Conservation (phyloP, 2,888 invertebrate genomes). For the Spialia ferax region DNA sequence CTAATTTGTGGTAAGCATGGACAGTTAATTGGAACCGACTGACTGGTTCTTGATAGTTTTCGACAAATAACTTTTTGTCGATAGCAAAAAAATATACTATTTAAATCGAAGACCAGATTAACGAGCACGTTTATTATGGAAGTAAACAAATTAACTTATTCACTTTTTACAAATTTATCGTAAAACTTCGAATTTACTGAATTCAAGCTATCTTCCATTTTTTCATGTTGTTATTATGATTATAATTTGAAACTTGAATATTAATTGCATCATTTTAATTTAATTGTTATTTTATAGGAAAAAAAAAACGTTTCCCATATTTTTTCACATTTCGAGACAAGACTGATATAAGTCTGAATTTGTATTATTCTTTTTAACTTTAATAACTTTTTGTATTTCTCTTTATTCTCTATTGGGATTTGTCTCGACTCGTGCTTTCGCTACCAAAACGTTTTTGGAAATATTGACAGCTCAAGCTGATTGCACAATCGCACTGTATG, state of each 20-base stretch:
- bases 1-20: background rate
- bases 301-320: constrained; percentile 47
- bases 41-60: background rate
- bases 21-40: constrained; percentile 6
- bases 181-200: constrained; percentile 34
- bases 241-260: constrained; percentile 2
- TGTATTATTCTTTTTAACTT: constrained; percentile 47
- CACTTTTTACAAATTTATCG: constrained; percentile 29
- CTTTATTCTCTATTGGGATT: constrained; percentile 33
- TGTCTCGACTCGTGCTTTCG: constrained; percentile 31
- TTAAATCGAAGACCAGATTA: constrained; percentile 5
- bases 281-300: constrained; percentile 28
- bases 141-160: constrained; percentile 18
- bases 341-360: constrained; percentile 76
- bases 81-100: background rate
- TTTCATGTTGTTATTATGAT: constrained; percentile 33
- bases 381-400: constrained; percentile 38
- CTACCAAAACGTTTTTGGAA: constrained; percentile 20
- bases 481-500: constrained; percentile 27
- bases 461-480: constrained; percentile 26
- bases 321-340: constrained; percentile 56
- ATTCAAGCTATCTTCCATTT: constrained; percentile 35
- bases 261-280: constrained; percentile 10
- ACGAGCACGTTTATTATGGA: constrained; percentile 20
- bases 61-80: background rate